Evolutionary conservation across 2,797 vertebrate species (phyloP), one percentile per base, ranked within the genome.

Genomic region (Paramormyrops hopkinsi): DNA sequence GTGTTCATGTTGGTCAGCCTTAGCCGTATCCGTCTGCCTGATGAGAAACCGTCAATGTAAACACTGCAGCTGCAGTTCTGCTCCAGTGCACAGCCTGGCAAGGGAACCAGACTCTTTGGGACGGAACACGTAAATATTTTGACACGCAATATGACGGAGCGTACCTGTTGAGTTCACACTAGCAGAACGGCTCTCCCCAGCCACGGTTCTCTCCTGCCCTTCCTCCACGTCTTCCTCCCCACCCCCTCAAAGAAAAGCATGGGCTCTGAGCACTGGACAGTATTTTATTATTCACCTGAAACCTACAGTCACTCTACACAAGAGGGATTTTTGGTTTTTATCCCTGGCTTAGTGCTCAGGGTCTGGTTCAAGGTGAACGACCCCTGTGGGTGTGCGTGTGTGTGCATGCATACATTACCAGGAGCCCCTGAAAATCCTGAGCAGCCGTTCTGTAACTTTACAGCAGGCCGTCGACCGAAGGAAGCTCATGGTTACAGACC

Each of bases 121-220:
- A 92, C 89, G 86, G 89, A 93, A 93, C 88, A 90, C 93, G 93
- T 94, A 96, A 96, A 96, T 96, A 95, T 96, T 96, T 94, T 95
- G 95, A 96, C 96, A 95, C 89, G 91, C 89, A 90, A 94, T 93
- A 94, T 95, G 94, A 96, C 93, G 90, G 93, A 96, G 91, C 86
- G 8, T 93, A 96, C 94, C 93, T 95, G 94, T 91, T 93, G 91
- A 93, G 92, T 92, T 94, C 91, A 93, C 92, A 92, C 88, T 91
- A 89, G 92, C 92, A 92, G 94, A 94, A 95, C 92, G 94, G 91
- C 88, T 89, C 90, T 37, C 69, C 92, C 29, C 29, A 92, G 93
- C 92, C 93, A 93, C 93, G 92, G 93, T 93, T 92, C 90, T 92
- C 90, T 94, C 92, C 95, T 93, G 92, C 6, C 4, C 90, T 94